These are phyloP conservation scores for Nannoperca obscura DNA, from an alignment of 2,797 vertebrate species.

Conservation along the genomic window DNA sequence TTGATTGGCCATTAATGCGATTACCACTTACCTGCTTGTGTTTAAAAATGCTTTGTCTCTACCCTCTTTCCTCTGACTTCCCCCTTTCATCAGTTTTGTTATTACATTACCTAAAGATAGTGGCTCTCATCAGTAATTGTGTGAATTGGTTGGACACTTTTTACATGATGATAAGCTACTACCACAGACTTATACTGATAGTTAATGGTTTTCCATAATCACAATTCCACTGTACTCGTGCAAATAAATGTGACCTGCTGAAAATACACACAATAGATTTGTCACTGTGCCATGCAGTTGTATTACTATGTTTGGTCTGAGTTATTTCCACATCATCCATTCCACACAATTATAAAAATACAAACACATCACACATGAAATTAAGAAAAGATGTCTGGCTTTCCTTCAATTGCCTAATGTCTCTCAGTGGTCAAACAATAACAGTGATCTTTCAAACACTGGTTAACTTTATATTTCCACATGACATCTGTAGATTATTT, in stretches of 20 bases:
- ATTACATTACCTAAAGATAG: not conserved
- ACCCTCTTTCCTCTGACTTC: no score
- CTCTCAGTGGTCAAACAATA: constrained; percentile 24
- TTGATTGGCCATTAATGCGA: not conserved
- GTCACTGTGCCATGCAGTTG: not conserved
- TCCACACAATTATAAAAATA: constrained; percentile 34
- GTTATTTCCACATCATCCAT: constrained; percentile 16
- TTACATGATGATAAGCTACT: not conserved
- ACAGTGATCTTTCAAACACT: constrained; percentile 31
- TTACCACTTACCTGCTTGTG: not conserved
- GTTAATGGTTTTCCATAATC: not conserved
- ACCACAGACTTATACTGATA: not conserved
- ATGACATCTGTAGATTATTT: constrained; percentile 37
- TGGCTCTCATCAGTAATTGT: not conserved
- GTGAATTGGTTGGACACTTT: not conserved
- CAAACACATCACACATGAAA: constrained; percentile 17
- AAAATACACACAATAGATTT: not conserved
- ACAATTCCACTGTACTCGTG: not conserved
- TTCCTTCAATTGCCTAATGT: constrained; percentile 3
- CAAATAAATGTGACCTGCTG: not conserved
- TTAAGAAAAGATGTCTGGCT: not conserved
- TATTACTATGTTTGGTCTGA: not conserved
- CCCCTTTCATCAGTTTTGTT: not conserved
- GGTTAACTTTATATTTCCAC: constrained; percentile 49
- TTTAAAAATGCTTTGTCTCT: not conserved